Evolutionary conservation across 2,888 invertebrate genomes (phyloP), one percentile per base, ranked within the genome.

Genomic region (Balanococcus diminutus): DNA sequence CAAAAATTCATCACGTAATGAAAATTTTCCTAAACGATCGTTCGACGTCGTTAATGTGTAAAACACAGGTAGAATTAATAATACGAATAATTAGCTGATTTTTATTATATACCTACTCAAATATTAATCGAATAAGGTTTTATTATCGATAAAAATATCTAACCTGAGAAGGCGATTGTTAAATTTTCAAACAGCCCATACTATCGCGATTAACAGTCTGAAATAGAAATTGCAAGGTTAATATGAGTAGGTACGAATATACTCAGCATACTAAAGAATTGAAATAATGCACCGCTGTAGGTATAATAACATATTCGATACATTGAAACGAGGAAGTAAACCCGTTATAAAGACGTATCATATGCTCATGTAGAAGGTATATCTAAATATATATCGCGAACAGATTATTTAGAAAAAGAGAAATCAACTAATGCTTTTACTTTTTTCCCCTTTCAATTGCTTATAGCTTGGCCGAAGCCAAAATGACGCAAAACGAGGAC

Each of bases 221-320:
- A 36, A 75, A 75, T 32, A 75, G 32, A 75, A 75, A 75, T 75
- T 32, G 75, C 75, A 75, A 75, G 75, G 75, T 75, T 75, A 72
- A 72, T 67, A 16, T 19, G 22, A 51, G 51, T 51, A 51, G n/a
- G 42, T 36, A 5, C 36, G 36, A 36, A 8, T 51, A 51, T 51
- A 51, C 4, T 51, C 51, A 51, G 19, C 25, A 61, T 42, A 19
- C 19, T 2, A 8, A 42, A 42, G 61, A 61, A 28, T 28, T 67
- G 16, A 67, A 75, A n/a, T n/a, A 32, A 75, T 75, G 75, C 75
- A 32, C n/a, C 32, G 32, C 75, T 75, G 75, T 36, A 32, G 75
- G 75, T 75, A 67, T 19, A 61, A 61, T 61, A 28, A 28, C 28
- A n/a, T 1, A 14, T 5, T 32, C 32, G 19, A 67, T 28, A 67